Evolutionary conservation across 1,140 invertebrate genomes (phyloP).

Genomic region (Physella acuta): DNA sequence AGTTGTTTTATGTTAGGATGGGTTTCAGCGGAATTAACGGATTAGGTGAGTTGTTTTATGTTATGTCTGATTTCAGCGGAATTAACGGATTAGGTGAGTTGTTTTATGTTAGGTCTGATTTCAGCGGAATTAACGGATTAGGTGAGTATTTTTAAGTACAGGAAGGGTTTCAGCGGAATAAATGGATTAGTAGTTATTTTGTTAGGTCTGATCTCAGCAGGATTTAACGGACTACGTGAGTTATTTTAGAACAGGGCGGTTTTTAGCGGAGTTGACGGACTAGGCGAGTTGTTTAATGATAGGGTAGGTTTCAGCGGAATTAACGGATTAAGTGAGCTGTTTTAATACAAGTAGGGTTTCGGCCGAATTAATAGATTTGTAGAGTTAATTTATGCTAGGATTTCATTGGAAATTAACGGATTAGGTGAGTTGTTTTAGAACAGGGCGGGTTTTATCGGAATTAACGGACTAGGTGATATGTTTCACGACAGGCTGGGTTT

Average conservation of each 20-base stretch:
- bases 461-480: too few relatives aligned
- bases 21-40: not conserved
- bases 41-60: not conserved
- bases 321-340: not conserved
- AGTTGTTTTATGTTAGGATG: not conserved
- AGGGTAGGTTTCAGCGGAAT: not conserved
- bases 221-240: too few relatives aligned
- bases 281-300: not conserved
- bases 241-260: not conserved
- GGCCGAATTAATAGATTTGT: not conserved
- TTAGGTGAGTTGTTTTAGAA: not conserved
- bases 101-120: not conserved
- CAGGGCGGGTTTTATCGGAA: too few relatives aligned
- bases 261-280: not conserved
- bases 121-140: not conserved
- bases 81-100: not conserved
- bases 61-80: not conserved
- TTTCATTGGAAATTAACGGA: not conserved
- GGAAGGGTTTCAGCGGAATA: too few relatives aligned
- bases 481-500: too few relatives aligned
- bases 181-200: too few relatives aligned
- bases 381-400: not conserved
- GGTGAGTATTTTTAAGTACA: too few relatives aligned
- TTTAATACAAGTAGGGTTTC: not conserved
- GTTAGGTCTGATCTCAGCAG: too few relatives aligned